phyloP scores from a whole-genome alignment of 2,113 vertebrate genomes.

The Nothocercus nigrocapillus region DNA sequence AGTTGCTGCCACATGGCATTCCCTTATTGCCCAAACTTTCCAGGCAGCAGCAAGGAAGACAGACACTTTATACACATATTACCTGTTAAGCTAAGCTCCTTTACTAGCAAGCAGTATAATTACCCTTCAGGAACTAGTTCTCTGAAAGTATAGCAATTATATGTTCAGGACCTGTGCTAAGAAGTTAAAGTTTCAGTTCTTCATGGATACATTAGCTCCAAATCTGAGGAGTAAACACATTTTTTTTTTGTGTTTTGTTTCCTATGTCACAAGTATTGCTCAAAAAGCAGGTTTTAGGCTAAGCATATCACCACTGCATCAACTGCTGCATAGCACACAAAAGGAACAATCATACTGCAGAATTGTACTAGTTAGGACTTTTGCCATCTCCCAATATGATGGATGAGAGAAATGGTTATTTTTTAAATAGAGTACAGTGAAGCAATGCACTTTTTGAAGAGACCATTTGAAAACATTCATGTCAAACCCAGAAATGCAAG shows the following conservation, averaged over 20 bases:
- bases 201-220: not conserved
- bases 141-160: not conserved
- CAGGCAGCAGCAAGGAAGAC: not conserved
- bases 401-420: not conserved
- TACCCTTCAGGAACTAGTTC: not conserved
- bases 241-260: not conserved
- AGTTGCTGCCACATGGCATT: not conserved
- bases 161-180: not conserved
- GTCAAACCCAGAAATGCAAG: not conserved
- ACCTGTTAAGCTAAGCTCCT: not conserved
- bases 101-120: not conserved
- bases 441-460: not conserved
- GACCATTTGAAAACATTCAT: not conserved
- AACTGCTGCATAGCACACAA: not conserved
- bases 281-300: not conserved
- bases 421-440: not conserved
- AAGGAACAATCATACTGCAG: not conserved
- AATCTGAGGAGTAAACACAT: not conserved
- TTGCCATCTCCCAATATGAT: not conserved
- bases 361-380: not conserved
- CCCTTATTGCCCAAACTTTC: not conserved
- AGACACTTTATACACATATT: not conserved
- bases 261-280: not conserved
- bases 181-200: not conserved
- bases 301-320: not conserved